A percentile compares a stretch with the other conserved stretches of the same genome.
These are phyloP conservation scores for Cosmopolites sordidus DNA, from an alignment of 2,888 invertebrate genomes.

Conservation along the genomic window DNA sequence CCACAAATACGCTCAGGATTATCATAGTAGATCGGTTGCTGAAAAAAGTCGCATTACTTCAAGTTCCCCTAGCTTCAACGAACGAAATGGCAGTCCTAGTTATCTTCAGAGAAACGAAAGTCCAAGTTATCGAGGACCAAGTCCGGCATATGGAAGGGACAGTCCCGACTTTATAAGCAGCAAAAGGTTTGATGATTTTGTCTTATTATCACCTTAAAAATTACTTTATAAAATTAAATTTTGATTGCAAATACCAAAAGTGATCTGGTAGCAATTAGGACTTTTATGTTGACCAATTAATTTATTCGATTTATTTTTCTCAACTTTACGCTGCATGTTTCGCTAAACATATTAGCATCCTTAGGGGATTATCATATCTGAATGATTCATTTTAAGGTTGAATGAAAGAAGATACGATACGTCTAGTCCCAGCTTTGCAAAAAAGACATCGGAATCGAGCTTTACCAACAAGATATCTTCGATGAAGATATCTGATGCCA, in stretches of 20 bases:
- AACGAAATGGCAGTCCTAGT: constrained; percentile 40
- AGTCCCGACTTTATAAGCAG: constrained; percentile 46
- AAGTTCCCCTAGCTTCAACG: constrained; percentile 40
- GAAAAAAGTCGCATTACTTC: constrained; percentile 39
- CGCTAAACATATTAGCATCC: too few relatives aligned
- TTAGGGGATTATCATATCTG: too few relatives aligned
- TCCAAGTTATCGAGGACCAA: constrained; percentile 38
- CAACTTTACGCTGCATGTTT: too few relatives aligned
- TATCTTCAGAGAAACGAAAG: constrained; percentile 42
- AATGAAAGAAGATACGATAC: constrained; percentile 39
- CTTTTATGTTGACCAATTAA: too few relatives aligned
- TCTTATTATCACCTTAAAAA: too few relatives aligned
- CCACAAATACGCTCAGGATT: constrained; percentile 38
- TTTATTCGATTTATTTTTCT: too few relatives aligned
- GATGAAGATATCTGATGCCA: constrained; percentile 40
- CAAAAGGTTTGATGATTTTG: constrained; percentile 35
- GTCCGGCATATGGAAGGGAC: constrained; percentile 42
- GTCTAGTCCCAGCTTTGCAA: constrained; percentile 40
- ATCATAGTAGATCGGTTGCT: constrained; percentile 39
- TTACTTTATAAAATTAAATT: too few relatives aligned
- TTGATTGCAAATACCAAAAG: too few relatives aligned
- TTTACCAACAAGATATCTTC: constrained; percentile 43
- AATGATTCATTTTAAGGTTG: too few relatives aligned
- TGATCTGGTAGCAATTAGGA: too few relatives aligned
- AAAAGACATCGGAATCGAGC: constrained; percentile 37